Evolutionary conservation across 2,888 invertebrate species (phyloP), one percentile per base, ranked within the genome.

Genomic region (Dascillus cervinus): DNA sequence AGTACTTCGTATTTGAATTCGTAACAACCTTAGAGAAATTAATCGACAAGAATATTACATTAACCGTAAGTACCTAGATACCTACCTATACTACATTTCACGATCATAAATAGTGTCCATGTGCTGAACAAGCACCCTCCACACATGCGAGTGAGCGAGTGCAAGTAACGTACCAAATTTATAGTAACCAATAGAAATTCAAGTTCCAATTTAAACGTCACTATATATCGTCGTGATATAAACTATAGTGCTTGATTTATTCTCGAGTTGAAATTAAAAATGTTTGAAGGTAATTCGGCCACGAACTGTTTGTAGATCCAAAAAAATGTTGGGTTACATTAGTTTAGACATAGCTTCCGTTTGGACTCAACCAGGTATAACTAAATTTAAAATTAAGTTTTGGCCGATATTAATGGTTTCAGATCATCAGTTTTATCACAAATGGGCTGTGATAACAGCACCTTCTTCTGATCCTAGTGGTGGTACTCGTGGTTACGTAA

Each of bases 351-450:
- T 84, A 6, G 77, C 77, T 4, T 75, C 77, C 1, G 73, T 87
- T 9, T 85, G 85, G 81, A 68, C 68, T 27, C 82, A 84, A 53
- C 71, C 75, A 49, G 70, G 81, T 80, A 62, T 53, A 37, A 37
- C 6, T 17, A 12, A 11, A 17, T 17, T 17, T 17, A 8, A 4
- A 4, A 17, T 6, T 17, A 6, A 17, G 17, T 17, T 17, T 8
- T 17, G 17, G n/a, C n/a, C n/a, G n/a, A n/a, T n/a, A n/a, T n/a
- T n/a, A n/a, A n/a, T n/a, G n/a, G n/a, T n/a, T n/a, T 19, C 60
- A 79, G 86, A 82, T 64, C 89, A 83, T 52, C 80, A 82, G 56
- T 83, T 85, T 52, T 82, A 78, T 55, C 84, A 86, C 56, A 89
- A 89, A 64, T 92, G 91, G 91, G 85, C 82, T 0, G 77, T 82